Percentiles rank a stretch among this genome's conserved stretches.
Conservation (phyloP, 2,888 invertebrate genomes). For the Entomobrya multifasciata region DNA sequence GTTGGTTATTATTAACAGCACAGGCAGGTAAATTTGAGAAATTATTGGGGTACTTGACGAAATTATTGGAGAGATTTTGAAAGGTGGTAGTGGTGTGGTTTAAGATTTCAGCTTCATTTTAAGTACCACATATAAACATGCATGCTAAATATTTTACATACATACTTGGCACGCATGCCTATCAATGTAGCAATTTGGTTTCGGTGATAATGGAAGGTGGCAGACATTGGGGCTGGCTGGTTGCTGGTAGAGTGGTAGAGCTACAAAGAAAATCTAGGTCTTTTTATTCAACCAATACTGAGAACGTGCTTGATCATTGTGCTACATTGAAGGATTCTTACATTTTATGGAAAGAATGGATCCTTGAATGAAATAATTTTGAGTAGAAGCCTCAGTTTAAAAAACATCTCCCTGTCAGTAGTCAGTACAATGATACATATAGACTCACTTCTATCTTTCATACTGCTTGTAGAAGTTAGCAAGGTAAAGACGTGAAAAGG, state of each 20-base stretch:
- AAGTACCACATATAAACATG: neutral
- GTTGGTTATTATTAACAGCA: too few relatives aligned
- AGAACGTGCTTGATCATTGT: conserved; percentile 50
- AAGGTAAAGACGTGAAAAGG: conserved; percentile 7
- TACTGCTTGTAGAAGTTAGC: neutral
- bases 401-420: neutral
- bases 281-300: conserved; percentile 50
- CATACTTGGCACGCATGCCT: too few relatives aligned
- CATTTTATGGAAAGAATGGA: conserved; percentile 70
- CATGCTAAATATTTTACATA: too few relatives aligned
- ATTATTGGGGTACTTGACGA: too few relatives aligned
- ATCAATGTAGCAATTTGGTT: too few relatives aligned
- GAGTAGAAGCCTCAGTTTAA: neutral
- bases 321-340: conserved; percentile 53
- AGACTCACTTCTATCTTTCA: too few relatives aligned
- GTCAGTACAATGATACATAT: neutral
- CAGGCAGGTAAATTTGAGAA: too few relatives aligned
- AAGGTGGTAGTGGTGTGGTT: too few relatives aligned
- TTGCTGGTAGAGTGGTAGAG: too few relatives aligned
- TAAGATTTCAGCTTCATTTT: too few relatives aligned
- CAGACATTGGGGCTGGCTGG: conserved; percentile 4
- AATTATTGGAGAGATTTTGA: too few relatives aligned
- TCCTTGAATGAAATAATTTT: conserved; percentile 57
- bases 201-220: neutral
- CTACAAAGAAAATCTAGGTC: conserved; percentile 65